Percentiles rank a stretch among this genome's conserved stretches.
Conservation (phyloP, 2,113 vertebrate genomes). For the Heptranchias perlo region DNA sequence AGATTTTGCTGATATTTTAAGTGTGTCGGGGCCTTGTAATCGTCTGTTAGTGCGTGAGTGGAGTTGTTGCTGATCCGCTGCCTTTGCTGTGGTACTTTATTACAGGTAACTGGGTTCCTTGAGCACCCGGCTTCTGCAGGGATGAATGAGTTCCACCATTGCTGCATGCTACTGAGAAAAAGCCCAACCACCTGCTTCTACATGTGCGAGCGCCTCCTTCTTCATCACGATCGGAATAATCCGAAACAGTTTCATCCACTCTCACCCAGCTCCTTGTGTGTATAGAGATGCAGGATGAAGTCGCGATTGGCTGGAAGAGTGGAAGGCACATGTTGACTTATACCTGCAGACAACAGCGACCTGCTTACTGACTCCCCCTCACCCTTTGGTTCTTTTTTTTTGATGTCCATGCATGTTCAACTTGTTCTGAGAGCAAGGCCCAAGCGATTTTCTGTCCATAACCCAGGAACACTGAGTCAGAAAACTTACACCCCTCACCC, state of each 20-base stretch:
- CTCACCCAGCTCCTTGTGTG: neutral
- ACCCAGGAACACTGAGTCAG: neutral
- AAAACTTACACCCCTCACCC: neutral
- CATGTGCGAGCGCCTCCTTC: neutral
- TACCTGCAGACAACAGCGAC: neutral
- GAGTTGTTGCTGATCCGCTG: neutral
- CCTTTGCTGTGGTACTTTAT: neutral
- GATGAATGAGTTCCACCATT: neutral
- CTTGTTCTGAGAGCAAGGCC: neutral
- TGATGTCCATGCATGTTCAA: no score
- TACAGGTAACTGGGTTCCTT: constrained; percentile 1
- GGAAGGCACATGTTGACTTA: neutral
- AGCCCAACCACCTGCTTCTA: no score
- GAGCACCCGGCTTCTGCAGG: neutral
- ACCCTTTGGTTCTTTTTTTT: neutral
- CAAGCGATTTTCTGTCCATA: neutral
- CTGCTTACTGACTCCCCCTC: neutral
- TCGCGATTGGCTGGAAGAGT: neutral
- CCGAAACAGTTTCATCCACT: neutral
- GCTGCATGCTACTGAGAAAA: neutral
- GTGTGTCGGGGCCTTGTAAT: neutral
- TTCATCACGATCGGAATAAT: neutral
- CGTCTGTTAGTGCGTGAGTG: neutral
- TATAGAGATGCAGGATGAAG: neutral
- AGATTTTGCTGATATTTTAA: neutral